phyloP scores from a whole-genome alignment of 2,113 vertebrate genomes.

The Tachuris rubrigastra region DNA sequence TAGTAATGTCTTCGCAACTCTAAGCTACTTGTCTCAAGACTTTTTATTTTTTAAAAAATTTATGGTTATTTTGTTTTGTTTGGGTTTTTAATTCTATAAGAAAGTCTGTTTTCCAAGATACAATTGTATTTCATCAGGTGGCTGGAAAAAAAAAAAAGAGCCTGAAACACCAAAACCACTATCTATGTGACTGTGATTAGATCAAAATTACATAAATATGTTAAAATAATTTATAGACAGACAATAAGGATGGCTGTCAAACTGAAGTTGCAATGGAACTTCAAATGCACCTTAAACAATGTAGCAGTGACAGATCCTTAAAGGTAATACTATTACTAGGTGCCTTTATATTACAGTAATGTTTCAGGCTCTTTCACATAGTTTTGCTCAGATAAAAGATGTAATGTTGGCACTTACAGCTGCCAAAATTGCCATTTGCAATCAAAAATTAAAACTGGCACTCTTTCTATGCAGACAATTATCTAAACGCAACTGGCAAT shows the following conservation, averaged over 20 bases:
- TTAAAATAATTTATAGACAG: background rate
- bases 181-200: background rate
- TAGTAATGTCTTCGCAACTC: background rate
- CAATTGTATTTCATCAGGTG: background rate
- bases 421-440: constrained; percentile 81
- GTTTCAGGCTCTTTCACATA: constrained; percentile 54
- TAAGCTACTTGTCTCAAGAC: background rate
- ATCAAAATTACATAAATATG: background rate
- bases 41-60: background rate
- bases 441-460: constrained; percentile 80
- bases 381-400: constrained; percentile 50
- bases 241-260: background rate
- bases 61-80: background rate
- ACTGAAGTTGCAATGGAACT: background rate
- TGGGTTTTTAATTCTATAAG: background rate
- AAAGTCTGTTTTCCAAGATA: background rate
- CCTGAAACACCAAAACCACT: background rate
- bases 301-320: background rate
- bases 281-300: background rate
- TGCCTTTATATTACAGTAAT: background rate
- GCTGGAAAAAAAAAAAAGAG: background rate
- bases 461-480: constrained; percentile 69
- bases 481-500: constrained; percentile 75
- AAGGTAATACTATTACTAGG: background rate
- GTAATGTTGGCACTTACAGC: constrained; percentile 60